Base-by-base conservation (phyloP, 2,888 invertebrate genomes). In the Criorhina ranunculi region DNA sequence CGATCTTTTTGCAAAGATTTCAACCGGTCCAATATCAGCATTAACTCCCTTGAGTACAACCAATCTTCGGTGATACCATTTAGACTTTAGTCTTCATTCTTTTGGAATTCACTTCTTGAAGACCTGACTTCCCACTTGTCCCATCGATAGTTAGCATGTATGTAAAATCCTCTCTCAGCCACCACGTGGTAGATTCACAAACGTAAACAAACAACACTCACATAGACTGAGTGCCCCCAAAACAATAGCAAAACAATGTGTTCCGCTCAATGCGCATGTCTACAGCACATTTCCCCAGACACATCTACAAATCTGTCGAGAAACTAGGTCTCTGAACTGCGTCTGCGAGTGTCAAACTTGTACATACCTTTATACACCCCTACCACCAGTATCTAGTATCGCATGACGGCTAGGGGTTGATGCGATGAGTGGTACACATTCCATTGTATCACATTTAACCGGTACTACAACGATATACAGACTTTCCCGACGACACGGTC, bases 251-350 rank as follows among this genome's bases (percentile, higher is more conserved):
- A 64, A 64, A 75, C 75, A 75, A 51, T 79, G 55, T 60, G 53
- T 12, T 35, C n/a, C 17, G 0, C 4, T 37, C 4, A 35, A 24
- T 15, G 85, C 80, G 85, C 85, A 85, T 80, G 85, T 35, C 70
- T 64, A 15, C 42, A 19, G 9, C 17, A 37, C 44, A 76, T 35
- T 70, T 76, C 80, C 66, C 85, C 85, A 69, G 44, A 42, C 19
- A 42, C 19, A 51, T 29, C 5, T 44, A 69, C 12, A 40, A 62
- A 49, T 77, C 44, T 55, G 46, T 73, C 55, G 19, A 64, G 33
- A 80, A 85, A 80, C 70, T 85, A 85, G 80, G 85, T 76, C 85
- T 75, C 76, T 85, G 75, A 85, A 85, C 75, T 85, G 85, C 85
- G 85, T 64, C 85, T 85, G 85, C 85, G 85, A 80, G 40, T 62